phyloP scores from a whole-genome alignment of 2,888 invertebrate species.

The Mycalesis mineus region DNA sequence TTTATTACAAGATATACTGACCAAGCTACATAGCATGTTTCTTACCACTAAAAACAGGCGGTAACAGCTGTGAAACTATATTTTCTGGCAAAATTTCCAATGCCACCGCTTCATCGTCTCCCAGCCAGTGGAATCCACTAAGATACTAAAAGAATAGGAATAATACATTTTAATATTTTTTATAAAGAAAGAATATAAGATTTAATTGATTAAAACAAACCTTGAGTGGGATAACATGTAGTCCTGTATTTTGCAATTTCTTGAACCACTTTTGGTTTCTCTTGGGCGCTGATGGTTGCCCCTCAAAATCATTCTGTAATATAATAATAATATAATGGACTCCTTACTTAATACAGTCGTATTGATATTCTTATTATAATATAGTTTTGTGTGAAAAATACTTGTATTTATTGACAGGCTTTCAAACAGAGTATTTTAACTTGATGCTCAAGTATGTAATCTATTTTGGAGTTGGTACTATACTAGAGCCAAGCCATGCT shows the following conservation, averaged over 20 bases:
- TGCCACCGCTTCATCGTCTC: slow-evolving; percentile 83
- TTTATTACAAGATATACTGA: neutral
- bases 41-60: slow-evolving; percentile 78
- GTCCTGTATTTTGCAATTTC: neutral
- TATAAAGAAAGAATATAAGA: too few relatives aligned
- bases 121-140: slow-evolving; percentile 83
- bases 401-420: too few relatives aligned
- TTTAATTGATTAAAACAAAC: slow-evolving; percentile 8
- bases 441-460: too few relatives aligned
- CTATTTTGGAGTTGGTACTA: too few relatives aligned
- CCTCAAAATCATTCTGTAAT: slow-evolving; percentile 21
- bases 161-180: too few relatives aligned
- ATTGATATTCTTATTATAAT: too few relatives aligned
- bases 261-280: slow-evolving; percentile 12
- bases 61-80: slow-evolving; percentile 84
- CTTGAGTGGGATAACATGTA: slow-evolving; percentile 22
- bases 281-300: slow-evolving; percentile 15
- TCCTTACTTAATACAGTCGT: too few relatives aligned
- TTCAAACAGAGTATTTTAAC: too few relatives aligned
- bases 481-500: too few relatives aligned
- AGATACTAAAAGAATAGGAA: slow-evolving; percentile 80
- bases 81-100: slow-evolving; percentile 86
- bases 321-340: neutral
- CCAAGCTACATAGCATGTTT: slow-evolving; percentile 32
- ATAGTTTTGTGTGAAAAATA: too few relatives aligned